A percentile compares a stretch with the other conserved stretches of the same genome.
Evolutionary conservation across 1,140 invertebrate genomes (phyloP).

Genomic region (Sinella curviseta): DNA sequence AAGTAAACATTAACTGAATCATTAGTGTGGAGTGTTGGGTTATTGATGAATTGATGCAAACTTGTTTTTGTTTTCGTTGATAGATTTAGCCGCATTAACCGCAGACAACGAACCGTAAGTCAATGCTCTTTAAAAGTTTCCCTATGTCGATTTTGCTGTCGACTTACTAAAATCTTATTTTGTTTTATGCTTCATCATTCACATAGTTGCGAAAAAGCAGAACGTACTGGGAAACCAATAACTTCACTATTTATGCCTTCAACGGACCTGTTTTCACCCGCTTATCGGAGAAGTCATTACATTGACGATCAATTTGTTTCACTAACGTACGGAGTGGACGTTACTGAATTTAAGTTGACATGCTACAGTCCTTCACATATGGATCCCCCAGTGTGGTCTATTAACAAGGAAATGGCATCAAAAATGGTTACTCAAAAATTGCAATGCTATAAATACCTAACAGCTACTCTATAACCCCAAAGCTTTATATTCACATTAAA

Average conservation of each 20-base stretch:
- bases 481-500: too few species aligned
- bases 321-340: too few species aligned
- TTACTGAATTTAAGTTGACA: background rate
- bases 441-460: too few species aligned
- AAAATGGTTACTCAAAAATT: background rate
- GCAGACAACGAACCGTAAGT: background rate
- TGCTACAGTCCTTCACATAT: background rate
- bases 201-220: background rate
- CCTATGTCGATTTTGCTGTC: too few species aligned
- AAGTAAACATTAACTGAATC: too few species aligned
- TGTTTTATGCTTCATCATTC: background rate
- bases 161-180: background rate
- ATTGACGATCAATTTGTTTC: background rate
- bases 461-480: too few species aligned
- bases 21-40: too few species aligned
- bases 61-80: too few species aligned
- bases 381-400: background rate
- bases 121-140: too few species aligned
- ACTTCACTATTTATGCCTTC: background rate
- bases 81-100: too few species aligned
- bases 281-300: background rate
- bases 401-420: background rate
- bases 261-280: background rate
- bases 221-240: background rate
- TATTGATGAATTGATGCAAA: too few species aligned